These are phyloP conservation scores for Apostichopus californicus DNA, from an alignment of 35 echinoderm and acorn worm genomes.

Conservation along the genomic window DNA sequence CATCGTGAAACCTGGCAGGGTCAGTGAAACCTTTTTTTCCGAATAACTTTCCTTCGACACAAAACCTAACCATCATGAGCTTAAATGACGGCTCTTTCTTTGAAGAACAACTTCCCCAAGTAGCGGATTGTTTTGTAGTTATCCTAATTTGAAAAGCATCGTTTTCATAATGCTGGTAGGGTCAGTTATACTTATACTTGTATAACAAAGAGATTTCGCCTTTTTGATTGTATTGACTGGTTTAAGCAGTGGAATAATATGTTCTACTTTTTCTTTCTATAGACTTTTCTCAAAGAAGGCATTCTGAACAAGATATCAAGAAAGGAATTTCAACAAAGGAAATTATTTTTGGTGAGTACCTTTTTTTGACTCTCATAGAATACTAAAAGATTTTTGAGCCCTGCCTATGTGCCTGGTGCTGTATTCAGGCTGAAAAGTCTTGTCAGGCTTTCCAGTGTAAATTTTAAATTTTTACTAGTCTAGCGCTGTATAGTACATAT, in stretches of 20 bases:
- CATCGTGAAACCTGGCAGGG: conserved; percentile 90
- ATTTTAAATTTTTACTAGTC: neutral
- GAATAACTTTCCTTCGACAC: neutral
- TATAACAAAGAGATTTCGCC: too few species aligned
- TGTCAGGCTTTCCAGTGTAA: neutral
- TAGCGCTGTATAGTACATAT: neutral
- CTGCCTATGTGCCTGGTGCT: too few species aligned
- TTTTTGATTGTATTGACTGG: too few species aligned
- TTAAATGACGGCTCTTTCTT: neutral
- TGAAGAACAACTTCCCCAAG: neutral
- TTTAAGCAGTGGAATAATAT: too few species aligned
- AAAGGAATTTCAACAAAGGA: conserved; percentile 83
- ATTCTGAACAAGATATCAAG: conserved; percentile 85
- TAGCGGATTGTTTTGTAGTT: neutral
- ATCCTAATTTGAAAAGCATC: too few species aligned
- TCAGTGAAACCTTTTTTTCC: conserved; percentile 39
- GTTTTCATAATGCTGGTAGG: too few species aligned
- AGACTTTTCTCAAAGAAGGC: conserved; percentile 95
- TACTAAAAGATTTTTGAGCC: too few species aligned
- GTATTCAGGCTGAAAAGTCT: too few species aligned
- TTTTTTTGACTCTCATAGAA: neutral
- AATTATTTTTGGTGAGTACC: conserved; percentile 86
- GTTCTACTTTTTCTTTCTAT: neutral
- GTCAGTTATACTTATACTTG: too few species aligned
- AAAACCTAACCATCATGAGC: neutral